Conservation (phyloP, 2,113 vertebrate species). For the Larimichthys polyactis region DNA sequence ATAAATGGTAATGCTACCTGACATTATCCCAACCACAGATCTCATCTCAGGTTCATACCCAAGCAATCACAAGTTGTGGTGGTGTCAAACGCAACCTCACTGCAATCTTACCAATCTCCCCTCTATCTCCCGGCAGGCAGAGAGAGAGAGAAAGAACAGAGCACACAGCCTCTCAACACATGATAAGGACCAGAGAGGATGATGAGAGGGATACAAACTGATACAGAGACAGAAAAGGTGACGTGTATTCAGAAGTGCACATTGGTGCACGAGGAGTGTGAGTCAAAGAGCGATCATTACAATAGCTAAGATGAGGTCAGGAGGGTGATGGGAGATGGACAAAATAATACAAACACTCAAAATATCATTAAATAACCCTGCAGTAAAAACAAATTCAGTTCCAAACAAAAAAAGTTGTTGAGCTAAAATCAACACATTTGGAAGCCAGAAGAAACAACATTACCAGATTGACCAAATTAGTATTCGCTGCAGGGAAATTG, state of each 20-base stretch:
- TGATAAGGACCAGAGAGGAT: slow-evolving; percentile 57
- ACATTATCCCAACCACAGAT: slow-evolving; percentile 41
- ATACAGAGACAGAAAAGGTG: slow-evolving; percentile 50
- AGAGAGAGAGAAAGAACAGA: slow-evolving; percentile 27
- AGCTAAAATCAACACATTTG: background rate
- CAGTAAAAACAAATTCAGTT: background rate
- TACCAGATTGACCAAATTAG: background rate
- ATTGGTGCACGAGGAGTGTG: background rate
- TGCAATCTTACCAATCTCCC: slow-evolving; percentile 56
- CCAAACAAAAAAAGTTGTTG: background rate
- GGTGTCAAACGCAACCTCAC: slow-evolving; percentile 52
- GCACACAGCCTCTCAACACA: slow-evolving; percentile 47
- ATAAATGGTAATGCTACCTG: slow-evolving; percentile 9
- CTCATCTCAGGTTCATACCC: slow-evolving; percentile 36
- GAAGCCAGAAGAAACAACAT: background rate
- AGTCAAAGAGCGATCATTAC: slow-evolving; percentile 38
- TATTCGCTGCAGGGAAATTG: background rate
- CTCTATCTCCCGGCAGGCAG: slow-evolving; percentile 45
- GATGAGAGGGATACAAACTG: slow-evolving; percentile 65
- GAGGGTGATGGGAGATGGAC: background rate
- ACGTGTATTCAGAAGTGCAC: slow-evolving; percentile 11
- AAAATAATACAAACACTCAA: background rate
- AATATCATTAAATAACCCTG: slow-evolving; percentile 3
- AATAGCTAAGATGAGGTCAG: background rate
- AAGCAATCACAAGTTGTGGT: slow-evolving; percentile 49